These are phyloP conservation scores for Lasioglossum zephyrum DNA, from an alignment of 2,888 invertebrate genomes.

Conservation along the genomic window DNA sequence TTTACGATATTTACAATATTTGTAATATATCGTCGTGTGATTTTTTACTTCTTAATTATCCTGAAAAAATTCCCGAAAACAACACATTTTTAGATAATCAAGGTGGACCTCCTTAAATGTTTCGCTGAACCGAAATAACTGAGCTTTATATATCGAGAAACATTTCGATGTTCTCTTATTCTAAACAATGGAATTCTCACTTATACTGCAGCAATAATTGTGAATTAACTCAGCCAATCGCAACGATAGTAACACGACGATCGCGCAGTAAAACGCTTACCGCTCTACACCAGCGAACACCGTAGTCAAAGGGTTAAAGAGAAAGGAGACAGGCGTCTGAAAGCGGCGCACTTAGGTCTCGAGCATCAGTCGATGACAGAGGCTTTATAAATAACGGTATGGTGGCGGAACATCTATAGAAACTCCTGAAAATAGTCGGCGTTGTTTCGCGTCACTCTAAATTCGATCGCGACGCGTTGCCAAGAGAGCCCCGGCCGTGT, in stretches of 20 bases:
- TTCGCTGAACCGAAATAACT: neutral
- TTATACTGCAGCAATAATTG: neutral
- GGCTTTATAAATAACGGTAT: conserved; percentile 32
- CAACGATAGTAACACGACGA: neutral
- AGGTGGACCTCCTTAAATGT: too few relatives aligned
- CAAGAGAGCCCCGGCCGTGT: conserved; percentile 14
- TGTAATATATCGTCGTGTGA: neutral
- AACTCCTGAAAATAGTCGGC: conserved; percentile 32
- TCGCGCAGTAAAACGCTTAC: neutral
- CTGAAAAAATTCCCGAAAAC: neutral
- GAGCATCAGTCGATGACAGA: conserved; percentile 11
- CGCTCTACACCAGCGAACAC: neutral
- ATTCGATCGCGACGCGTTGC: conserved; percentile 32
- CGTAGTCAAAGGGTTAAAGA: neutral
- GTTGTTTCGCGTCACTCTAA: conserved; percentile 30
- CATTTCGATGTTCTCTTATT: neutral
- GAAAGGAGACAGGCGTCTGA: neutral
- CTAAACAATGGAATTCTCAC: neutral
- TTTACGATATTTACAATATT: too few relatives aligned
- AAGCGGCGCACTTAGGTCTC: neutral
- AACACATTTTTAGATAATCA: too few relatives aligned
- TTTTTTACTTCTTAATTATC: neutral
- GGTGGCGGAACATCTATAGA: conserved; percentile 18
- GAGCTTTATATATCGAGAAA: neutral
- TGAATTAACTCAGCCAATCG: neutral